Percentiles rank a stretch among this genome's conserved stretches.
These are phyloP conservation scores for Microtus ochrogaster DNA, from an alignment of 2,113 vertebrate genomes.

Conservation along the genomic window DNA sequence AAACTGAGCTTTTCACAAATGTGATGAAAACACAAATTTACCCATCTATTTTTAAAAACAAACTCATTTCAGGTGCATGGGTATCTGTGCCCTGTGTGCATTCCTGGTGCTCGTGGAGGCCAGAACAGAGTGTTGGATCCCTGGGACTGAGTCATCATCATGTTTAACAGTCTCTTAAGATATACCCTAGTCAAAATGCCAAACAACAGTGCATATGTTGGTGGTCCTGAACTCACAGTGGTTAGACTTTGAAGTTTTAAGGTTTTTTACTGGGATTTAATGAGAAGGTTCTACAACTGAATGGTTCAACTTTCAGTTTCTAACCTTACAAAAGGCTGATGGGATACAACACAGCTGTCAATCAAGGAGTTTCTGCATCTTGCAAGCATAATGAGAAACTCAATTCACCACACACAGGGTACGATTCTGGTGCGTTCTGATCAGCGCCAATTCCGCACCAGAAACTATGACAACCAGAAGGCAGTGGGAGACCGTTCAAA, in stretches of 20 bases:
- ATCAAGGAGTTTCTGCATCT: background rate
- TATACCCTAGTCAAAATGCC: background rate
- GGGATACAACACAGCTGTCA: background rate
- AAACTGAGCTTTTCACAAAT: background rate
- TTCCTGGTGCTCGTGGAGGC: background rate
- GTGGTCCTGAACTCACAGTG: background rate
- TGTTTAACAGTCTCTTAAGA: constrained; percentile 2
- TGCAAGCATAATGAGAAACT: background rate
- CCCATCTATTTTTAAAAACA: background rate
- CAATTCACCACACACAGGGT: background rate
- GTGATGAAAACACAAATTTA: constrained; percentile 29
- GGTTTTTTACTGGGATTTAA: background rate
- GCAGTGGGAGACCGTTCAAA: background rate
- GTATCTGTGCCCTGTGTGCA: background rate
- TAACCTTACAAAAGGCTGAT: background rate
- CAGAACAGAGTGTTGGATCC: background rate
- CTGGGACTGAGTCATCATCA: background rate
- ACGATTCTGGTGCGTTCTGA: background rate
- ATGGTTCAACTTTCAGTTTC: background rate
- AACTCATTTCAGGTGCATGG: background rate
- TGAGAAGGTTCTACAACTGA: background rate
- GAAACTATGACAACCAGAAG: background rate
- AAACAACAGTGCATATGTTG: background rate
- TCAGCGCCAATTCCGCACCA: background rate
- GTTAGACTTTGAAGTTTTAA: background rate